Evolutionary conservation across 2,888 invertebrate genomes (phyloP).

Genomic region (Phorcus lineatus): DNA sequence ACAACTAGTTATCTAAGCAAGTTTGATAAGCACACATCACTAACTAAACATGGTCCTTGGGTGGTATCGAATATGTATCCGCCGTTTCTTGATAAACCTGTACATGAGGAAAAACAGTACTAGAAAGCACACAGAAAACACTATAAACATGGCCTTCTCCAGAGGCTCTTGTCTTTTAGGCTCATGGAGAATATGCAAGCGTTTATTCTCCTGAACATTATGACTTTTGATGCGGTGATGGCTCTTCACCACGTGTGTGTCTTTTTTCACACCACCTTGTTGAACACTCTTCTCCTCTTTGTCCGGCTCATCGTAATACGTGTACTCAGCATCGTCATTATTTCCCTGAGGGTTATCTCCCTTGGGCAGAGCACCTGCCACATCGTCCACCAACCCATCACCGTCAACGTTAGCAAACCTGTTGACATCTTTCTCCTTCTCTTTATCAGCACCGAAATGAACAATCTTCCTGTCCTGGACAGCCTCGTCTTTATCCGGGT

Average conservation of each 20-base stretch:
- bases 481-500: constrained; percentile 36
- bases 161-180: constrained; percentile 28
- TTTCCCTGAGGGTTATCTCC: constrained; percentile 27
- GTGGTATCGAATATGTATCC: constrained; percentile 57
- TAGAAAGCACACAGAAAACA: constrained; percentile 52
- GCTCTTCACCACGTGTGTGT: constrained; percentile 14
- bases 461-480: constrained; percentile 33
- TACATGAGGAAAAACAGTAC: constrained; percentile 60
- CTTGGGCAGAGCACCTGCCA: not conserved
- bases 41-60: constrained; percentile 40
- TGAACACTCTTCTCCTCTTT: constrained; percentile 51
- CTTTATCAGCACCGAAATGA: constrained; percentile 32
- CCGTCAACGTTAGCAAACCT: not conserved
- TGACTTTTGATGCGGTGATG: constrained; percentile 27
- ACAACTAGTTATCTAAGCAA: not conserved
- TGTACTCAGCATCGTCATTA: constrained; percentile 48
- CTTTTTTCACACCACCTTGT: constrained; percentile 32
- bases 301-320: constrained; percentile 45
- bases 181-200: not conserved
- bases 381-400: constrained; percentile 22
- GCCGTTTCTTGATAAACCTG: constrained; percentile 61
- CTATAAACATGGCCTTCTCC: constrained; percentile 43
- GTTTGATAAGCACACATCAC: constrained; percentile 22
- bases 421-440: constrained; percentile 1
- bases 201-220: constrained; percentile 28